Percentiles rank a stretch among this genome's conserved stretches.
phyloP scores from a whole-genome alignment of 2,113 vertebrate genomes.

The Donacobius atricapilla region DNA sequence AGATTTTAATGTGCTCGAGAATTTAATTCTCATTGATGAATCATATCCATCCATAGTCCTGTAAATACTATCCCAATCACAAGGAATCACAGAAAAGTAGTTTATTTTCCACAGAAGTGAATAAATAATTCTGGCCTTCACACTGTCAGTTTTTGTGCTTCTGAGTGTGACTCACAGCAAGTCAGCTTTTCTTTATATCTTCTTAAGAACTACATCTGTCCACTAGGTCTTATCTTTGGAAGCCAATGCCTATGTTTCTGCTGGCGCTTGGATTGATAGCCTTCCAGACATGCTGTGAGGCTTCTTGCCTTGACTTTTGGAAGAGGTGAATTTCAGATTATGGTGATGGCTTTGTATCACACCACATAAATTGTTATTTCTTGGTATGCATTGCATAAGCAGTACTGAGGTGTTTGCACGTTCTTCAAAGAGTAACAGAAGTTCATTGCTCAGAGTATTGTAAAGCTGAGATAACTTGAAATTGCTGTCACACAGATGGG shows the following conservation, averaged over 20 bases:
- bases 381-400: background rate
- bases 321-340: background rate
- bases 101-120: background rate
- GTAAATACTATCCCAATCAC: background rate
- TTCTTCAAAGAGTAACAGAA: background rate
- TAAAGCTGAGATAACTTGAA: background rate
- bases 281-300: background rate
- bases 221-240: background rate
- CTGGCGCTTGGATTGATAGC: background rate
- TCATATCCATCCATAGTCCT: background rate
- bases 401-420: background rate
- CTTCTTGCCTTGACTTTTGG: background rate
- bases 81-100: background rate
- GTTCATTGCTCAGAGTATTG: background rate
- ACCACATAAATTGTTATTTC: background rate
- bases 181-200: background rate
- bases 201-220: background rate
- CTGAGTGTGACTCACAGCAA: background rate
- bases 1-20: background rate
- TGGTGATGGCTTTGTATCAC: background rate
- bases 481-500: background rate
- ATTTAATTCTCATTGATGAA: background rate
- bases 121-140: background rate
- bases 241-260: background rate
- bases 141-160: background rate